Base-by-base conservation (phyloP, 2,888 invertebrate genomes). In the Phania funesta region DNA sequence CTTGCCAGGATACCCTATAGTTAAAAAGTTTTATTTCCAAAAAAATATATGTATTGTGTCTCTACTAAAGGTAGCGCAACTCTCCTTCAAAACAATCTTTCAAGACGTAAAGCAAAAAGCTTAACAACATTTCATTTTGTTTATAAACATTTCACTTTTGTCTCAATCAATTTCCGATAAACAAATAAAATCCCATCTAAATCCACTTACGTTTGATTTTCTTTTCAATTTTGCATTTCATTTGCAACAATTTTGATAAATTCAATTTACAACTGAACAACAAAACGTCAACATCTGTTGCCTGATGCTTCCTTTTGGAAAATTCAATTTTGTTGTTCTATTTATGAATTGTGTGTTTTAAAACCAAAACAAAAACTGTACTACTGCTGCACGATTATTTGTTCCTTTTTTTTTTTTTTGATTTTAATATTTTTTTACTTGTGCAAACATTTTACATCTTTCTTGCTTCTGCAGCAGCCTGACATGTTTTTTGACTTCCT, bases 201-300 rank as follows among this genome's bases (percentile, higher is more conserved):
- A 35, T 38, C 2, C 11, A 16, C 18, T 65, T 26, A 7, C 6
- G 8, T 67, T 52, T 6, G 38, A 20, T 35, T 38, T 6, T 18
- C 13, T 24, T 67, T 26, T 20, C 26, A 67, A 35, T 7, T n/a
- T n/a, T 52, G 26, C 26, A 67, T 71, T 58, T 48, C 7, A 38
- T 46, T 46, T 56, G 3, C 7, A 2, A 46, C 9, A 22, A 58
- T 44, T 64, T 62, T 74, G 64, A 64, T 73, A 54, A 44, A 64
- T 74, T 54, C 52, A 64, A 73, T 73, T 73, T 52, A 24, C 16
- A 44, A 41, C n/a, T 26, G 22, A 62, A 54, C 16, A 64, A 18
- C 50, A 73, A 18, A 52, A 64, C 22, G 62, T 64, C 64, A 74
- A 54, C 73, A 74, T 52, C 52, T 74, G 73, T 64, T 74, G 64